Conservation (phyloP, 2,797 vertebrate species). For the Antrozous pallidus region DNA sequence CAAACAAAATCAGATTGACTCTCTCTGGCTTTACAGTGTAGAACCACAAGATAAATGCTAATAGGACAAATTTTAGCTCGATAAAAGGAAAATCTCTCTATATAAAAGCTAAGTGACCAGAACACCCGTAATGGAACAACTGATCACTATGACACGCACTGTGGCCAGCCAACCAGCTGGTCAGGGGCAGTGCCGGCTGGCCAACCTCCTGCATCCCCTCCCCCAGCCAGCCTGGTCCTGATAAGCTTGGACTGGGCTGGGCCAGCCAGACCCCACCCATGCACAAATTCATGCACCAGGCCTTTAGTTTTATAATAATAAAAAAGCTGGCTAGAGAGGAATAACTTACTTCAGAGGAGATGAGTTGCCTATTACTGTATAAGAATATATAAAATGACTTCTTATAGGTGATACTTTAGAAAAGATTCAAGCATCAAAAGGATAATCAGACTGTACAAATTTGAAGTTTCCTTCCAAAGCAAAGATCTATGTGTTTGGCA, state of each 20-base stretch:
- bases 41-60: not conserved
- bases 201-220: too few relatives aligned
- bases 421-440: not conserved
- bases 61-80: not conserved
- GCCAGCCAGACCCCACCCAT: too few relatives aligned
- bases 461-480: not conserved
- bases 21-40: not conserved
- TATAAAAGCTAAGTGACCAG: too few relatives aligned
- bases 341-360: not conserved
- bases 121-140: too few relatives aligned
- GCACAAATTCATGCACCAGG: too few relatives aligned
- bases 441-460: not conserved
- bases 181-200: too few relatives aligned
- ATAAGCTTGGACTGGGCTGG: rapidly evolving
- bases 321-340: not conserved
- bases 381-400: not conserved
- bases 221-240: rapidly evolving
- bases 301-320: not conserved
- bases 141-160: too few relatives aligned
- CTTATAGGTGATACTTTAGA: not conserved
- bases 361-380: not conserved
- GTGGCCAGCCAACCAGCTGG: too few relatives aligned
- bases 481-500: not conserved
- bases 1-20: not conserved
- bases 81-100: not conserved